Evolutionary conservation across 1,140 invertebrate genomes (phyloP).

Genomic region (Leptinotarsa lineolata): DNA sequence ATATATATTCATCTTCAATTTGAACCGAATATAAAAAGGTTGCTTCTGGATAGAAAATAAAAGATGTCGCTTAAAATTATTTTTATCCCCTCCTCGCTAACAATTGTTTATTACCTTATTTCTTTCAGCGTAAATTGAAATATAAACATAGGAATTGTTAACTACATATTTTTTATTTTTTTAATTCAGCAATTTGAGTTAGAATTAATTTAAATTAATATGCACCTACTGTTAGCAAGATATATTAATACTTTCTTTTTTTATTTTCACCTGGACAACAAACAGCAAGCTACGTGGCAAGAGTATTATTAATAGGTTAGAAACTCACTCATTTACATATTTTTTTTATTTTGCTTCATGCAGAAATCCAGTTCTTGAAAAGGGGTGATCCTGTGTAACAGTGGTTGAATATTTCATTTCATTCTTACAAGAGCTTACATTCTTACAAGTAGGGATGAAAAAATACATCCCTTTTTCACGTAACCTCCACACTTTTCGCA

Average conservation of each 20-base stretch:
- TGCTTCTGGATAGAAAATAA: no score
- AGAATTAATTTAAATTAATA: constrained; percentile 35
- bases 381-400: background rate
- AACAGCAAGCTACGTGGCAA: constrained; percentile 81
- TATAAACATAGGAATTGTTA: background rate
- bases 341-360: constrained; percentile 29
- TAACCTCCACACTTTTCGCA: no score
- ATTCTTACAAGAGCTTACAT: no score
- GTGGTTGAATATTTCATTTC: no score
- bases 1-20: no score
- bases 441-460: no score
- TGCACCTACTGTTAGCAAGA: constrained; percentile 41
- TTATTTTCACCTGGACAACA: constrained; percentile 64
- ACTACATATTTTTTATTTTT: constrained; percentile 1
- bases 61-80: no score
- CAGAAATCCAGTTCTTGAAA: background rate
- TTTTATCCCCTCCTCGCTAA: background rate
- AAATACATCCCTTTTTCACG: no score
- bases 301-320: constrained; percentile 73
- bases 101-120: background rate
- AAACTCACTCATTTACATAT: constrained; percentile 51
- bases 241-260: constrained; percentile 52
- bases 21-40: no score
- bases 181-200: constrained; percentile 28
- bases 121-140: background rate